Base-by-base conservation (phyloP, 2,888 invertebrate genomes). In the Sphaeridia pumilis region DNA sequence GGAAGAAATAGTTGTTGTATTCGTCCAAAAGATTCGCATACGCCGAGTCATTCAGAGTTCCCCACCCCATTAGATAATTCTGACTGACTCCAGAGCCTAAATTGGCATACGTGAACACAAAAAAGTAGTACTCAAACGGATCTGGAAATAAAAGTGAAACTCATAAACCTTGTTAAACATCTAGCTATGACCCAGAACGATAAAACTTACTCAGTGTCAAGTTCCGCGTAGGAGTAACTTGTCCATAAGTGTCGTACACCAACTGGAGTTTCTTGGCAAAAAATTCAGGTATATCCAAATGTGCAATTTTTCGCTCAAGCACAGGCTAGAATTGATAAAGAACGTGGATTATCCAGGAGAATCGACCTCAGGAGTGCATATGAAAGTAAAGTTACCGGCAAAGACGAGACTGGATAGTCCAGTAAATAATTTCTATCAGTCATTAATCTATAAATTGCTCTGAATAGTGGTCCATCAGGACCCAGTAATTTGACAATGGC, bases 81-180 rank as follows among this genome's bases (percentile, higher is more conserved):
- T 50, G 49, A 17, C 58, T 59, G 21, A 54, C 46, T 27, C 54
- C 46, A 12, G 48, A 41, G 61, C 70, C 70, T 25, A 77, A 73
- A 69, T 80, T 83, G 25, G 84, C 80, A 55, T 87, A 72, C 2
- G 85, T 83, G 76, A 92, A 92, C 69, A 88, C 83, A 66, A 92
- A 83, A 60, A 93, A 82, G 68, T 84, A 94, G 70, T 84, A 88
- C 72, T 94, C 93, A 74, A 93, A 93, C 10, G 93, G 84, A 78
- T 90, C 81, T 84, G 72, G 62, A 68, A 67, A 35, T 26, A 26
- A 26, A 7, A 27, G 34, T 4, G 21, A 38, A 52, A 46, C 42
- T n/a, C n/a, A n/a, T n/a, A n/a, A n/a, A n/a, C n/a, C n/a, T n/a
- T n/a, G n/a, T n/a, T n/a, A n/a, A n/a, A n/a, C n/a, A n/a, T n/a